Evolutionary conservation across 2,888 invertebrate species (phyloP), one percentile per base, ranked within the genome.

Genomic region (Vesta saturnalis): DNA sequence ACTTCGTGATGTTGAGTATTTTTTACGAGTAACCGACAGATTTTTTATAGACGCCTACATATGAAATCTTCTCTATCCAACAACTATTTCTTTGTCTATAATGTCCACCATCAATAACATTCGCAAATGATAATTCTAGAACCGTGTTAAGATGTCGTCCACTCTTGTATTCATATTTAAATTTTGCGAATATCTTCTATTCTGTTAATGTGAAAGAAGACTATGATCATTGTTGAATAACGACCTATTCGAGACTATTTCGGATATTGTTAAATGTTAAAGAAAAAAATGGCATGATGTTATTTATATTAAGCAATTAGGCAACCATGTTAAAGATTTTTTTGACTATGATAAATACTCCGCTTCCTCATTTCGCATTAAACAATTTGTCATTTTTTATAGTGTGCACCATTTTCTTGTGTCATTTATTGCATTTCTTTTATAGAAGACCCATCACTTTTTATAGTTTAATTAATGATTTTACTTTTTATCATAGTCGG

Each of bases 41-140:
- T 64, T 68, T 68, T 64, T 67, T 54, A 23, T 47, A 46, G 19
- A 68, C 68, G 47, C 68, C 68, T 64, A 68, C 68, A 58, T 67
- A 57, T 52, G 39, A 65, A 60, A 60, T 55, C 60, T 55, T 35
- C 60, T 60, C 39, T 39, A 52, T 60, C 55, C 59, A 52, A 43
- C 55, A 60, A 59, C 60, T 12, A 8, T 39, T 39, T 39, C 39
- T n/a, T n/a, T n/a, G n/a, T n/a, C 43, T 12, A 14, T 14, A n/a
- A 43, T 43, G 10, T 18, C 52, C 8, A 18, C 8, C 52, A 52
- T 52, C 19, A 52, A 52, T 52, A 19, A 47, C 14, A 47, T 47
- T 47, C 8, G 47, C 52, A 19, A 19, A 12, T 21, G 47, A 47
- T 52, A 52, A 52, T 52, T 19, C 18, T 19, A 12, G 19, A 52